Percentiles rank a stretch among this genome's conserved stretches.
Conservation (phyloP, 2,113 vertebrate genomes). For the Laticauda laticaudata region DNA sequence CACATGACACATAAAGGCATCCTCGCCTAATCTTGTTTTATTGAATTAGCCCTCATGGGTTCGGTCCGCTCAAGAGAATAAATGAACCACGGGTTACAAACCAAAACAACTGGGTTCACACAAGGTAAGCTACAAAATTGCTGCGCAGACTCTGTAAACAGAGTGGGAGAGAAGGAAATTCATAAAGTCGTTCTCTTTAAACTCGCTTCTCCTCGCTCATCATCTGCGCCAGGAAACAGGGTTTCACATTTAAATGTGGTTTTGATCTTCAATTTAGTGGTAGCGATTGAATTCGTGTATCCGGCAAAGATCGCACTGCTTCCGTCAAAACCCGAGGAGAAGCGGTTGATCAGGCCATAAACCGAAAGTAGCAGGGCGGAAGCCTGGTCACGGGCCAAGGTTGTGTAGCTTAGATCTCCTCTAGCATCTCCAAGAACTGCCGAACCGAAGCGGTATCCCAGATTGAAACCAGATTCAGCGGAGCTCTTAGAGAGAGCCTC, state of each 20-base stretch:
- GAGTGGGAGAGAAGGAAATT: background rate
- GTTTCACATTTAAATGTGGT: background rate
- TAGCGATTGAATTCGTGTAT: background rate
- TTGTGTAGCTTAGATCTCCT: background rate
- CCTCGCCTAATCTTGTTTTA: background rate
- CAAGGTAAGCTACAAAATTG: background rate
- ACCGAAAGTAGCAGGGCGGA: background rate
- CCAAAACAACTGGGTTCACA: background rate
- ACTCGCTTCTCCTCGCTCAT: background rate
- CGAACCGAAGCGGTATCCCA: background rate
- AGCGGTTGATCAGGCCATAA: background rate
- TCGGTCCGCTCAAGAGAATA: background rate
- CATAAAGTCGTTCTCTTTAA: background rate
- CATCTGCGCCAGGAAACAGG: background rate
- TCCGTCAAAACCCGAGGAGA: background rate
- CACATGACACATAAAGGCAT: background rate
- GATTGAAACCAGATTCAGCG: background rate
- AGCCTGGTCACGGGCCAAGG: background rate
- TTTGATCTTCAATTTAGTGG: background rate
- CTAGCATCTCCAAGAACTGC: background rate
- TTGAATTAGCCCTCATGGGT: background rate
- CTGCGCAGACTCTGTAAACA: background rate
- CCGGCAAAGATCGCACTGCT: too few species aligned
- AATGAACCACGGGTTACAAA: background rate
- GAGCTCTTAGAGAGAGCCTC: too few species aligned